These are phyloP conservation scores for Coenonympha arcania DNA, from an alignment of 2,888 invertebrate species.

Conservation along the genomic window DNA sequence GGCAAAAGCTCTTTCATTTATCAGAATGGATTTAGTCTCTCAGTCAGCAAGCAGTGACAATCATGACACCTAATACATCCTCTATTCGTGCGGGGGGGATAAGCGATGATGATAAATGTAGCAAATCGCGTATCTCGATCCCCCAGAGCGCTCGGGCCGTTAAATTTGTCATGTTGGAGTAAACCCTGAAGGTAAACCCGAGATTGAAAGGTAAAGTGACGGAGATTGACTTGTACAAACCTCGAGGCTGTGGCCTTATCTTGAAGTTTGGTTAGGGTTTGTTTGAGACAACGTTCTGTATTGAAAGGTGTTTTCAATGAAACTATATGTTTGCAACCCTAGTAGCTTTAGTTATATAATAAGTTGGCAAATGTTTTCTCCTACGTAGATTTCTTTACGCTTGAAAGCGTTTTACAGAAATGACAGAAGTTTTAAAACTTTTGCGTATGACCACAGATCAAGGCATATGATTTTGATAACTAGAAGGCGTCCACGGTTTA, in stretches of 20 bases:
- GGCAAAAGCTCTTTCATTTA: no score
- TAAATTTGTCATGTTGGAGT: conserved; percentile 5
- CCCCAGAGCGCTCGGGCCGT: conserved; percentile 1
- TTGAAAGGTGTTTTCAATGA: background rate
- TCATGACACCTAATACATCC: conserved; percentile 2
- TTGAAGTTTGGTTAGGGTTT: conserved; percentile 1
- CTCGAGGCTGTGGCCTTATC: background rate
- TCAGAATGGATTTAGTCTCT: background rate
- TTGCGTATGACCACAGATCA: no score
- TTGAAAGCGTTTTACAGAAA: no score
- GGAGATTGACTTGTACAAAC: background rate
- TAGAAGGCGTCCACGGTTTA: no score
- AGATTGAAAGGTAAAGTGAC: conserved; percentile 1
- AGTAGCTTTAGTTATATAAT: no score
- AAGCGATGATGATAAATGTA: conserved; percentile 7
- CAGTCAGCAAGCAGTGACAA: background rate
- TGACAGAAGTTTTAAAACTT: no score
- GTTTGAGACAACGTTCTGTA: background rate
- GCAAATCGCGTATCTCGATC: conserved; percentile 4
- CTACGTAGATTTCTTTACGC: no score
- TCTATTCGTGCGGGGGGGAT: background rate
- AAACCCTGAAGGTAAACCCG: background rate
- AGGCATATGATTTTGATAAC: no score
- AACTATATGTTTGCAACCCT: no score
- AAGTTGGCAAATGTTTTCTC: no score